Conservation (phyloP, 2,113 vertebrate species). For the Tauraco erythrolophus region DNA sequence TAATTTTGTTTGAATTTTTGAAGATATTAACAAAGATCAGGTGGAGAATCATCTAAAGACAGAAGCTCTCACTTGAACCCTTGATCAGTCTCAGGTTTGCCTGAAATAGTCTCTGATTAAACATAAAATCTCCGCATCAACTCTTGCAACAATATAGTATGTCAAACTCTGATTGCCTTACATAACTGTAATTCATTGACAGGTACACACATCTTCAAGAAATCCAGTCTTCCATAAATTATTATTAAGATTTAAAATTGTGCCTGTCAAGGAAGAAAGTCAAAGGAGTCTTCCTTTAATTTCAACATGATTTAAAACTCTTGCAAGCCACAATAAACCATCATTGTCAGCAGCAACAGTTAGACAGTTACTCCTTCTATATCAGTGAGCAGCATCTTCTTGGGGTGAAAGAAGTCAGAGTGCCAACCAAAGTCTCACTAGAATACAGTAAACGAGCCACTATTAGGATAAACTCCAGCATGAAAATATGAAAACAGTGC, state of each 20-base stretch:
- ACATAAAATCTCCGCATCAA: background rate
- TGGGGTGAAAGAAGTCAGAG: background rate
- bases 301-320: background rate
- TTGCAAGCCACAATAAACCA: background rate
- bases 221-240: background rate
- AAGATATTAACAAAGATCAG: background rate
- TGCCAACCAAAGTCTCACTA: background rate
- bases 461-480: background rate
- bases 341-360: accelerated
- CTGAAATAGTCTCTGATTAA: background rate
- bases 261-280: background rate
- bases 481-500: background rate
- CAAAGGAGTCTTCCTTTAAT: background rate
- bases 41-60: background rate
- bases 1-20: background rate
- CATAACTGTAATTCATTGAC: background rate
- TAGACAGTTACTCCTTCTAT: background rate
- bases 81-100: background rate
- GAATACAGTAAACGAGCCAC: background rate
- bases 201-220: background rate
- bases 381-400: background rate
- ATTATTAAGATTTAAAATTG: background rate
- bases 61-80: background rate
- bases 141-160: accelerated
- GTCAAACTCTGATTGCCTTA: background rate